Conservation (phyloP, 2,113 vertebrate species). For the Arothron firmamentum region DNA sequence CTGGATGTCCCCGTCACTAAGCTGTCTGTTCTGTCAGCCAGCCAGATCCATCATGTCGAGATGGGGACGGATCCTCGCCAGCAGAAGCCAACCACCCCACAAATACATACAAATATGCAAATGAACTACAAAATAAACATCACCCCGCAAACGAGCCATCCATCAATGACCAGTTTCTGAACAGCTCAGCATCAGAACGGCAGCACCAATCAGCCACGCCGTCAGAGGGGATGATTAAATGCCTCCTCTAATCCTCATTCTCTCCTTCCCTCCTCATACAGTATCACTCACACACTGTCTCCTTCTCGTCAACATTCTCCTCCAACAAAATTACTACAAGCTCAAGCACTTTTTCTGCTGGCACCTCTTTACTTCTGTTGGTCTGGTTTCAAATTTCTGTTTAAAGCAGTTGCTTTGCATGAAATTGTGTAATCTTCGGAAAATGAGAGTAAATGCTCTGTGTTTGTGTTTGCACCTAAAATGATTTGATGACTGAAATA, state of each 20-base stretch:
- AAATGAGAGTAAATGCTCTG: slow-evolving; percentile 3
- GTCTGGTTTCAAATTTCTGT: slow-evolving; percentile 12
- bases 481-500: slow-evolving; percentile 45
- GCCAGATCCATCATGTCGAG: slow-evolving; percentile 62
- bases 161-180: slow-evolving; percentile 65
- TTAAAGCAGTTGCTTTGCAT: too few relatives aligned
- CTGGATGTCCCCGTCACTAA: slow-evolving; percentile 65
- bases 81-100: slow-evolving; percentile 38
- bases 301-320: slow-evolving; percentile 48
- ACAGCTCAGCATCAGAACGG: slow-evolving; percentile 54
- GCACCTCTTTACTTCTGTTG: slow-evolving; percentile 14
- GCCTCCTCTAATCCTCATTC: slow-evolving; percentile 42
- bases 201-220: slow-evolving; percentile 59
- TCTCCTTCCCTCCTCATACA: slow-evolving; percentile 16
- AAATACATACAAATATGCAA: slow-evolving; percentile 70
- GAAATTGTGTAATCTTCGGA: too few relatives aligned
- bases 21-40: slow-evolving; percentile 64
- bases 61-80: slow-evolving; percentile 44
- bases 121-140: slow-evolving; percentile 69
- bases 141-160: slow-evolving; percentile 61
- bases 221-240: slow-evolving; percentile 54
- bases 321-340: background rate
- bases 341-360: slow-evolving; percentile 37
- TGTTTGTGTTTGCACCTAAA: slow-evolving; percentile 45
- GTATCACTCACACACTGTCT: slow-evolving; percentile 40